Evolutionary conservation across 2,113 vertebrate genomes (phyloP), one percentile per base, ranked within the genome.

Genomic region (Geococcyx californianus): DNA sequence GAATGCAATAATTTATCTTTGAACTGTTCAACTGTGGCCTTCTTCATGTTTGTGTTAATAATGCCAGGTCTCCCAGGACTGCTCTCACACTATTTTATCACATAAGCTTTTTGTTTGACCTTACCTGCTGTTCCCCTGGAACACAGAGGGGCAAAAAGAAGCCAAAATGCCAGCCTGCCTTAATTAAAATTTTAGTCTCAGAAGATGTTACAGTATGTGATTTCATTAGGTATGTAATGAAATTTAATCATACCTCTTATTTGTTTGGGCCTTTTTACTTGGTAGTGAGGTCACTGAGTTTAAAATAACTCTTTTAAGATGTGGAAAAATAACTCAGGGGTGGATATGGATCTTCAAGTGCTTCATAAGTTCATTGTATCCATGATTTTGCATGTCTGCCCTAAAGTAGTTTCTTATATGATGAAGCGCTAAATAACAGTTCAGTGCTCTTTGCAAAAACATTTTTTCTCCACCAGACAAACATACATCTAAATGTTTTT

Each of bases 131-230:
- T 91, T 97, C 72, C 90, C 49, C 59, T 80, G 70, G 74, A 96
- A 90, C 75, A 13, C 5, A 23, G 33, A 9, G 10, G 4, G 24
- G n/a, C 10, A 3, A 8, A 47, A 28, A 8, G 15, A 40, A 86
- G 40, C 74, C 85, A 93, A 97, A 98, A 96, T 95, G 90, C 63
- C 87, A 97, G 63, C 81, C 92, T 96, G 70, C 51, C 82, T 97
- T 98, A 97, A 98, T 98, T 98, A 98, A 97, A 97, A 95, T 89
- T 83, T 49, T 78, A 83, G 70, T 97, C 97, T 97, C 95, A 67
- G 93, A 97, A 95, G 97, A 88, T 95, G 90, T 68, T 90, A 76
- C 83, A 85, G 54, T 95, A 31, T 91, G 79, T 94, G 88, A 91
- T 96, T 97, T 95, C 91, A 84, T 95, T 92, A 83, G 77, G 81